Conservation (phyloP, 2,797 vertebrate genomes). For the Merluccius polli region DNA sequence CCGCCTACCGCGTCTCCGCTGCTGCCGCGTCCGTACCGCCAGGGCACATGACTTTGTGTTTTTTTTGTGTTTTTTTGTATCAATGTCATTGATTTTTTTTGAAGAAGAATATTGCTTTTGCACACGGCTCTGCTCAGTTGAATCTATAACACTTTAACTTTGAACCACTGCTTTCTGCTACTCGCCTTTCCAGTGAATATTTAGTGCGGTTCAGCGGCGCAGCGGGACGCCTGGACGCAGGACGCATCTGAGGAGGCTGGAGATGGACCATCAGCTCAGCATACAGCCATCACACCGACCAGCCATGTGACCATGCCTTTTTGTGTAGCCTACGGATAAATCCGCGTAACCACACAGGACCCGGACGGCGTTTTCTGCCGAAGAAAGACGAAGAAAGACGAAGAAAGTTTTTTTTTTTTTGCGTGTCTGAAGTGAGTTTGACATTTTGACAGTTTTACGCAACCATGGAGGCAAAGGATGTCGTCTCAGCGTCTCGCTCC, state of each 20-base stretch:
- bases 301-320: background rate
- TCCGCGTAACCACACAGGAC: background rate
- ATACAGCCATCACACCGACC: background rate
- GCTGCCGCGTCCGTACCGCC: background rate
- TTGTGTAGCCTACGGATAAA: background rate
- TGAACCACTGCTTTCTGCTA: background rate
- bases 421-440: background rate
- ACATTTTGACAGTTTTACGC: background rate
- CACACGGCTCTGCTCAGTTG: background rate
- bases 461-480: background rate
- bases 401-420: background rate
- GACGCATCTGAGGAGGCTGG: background rate
- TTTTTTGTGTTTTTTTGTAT: background rate
- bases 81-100: background rate
- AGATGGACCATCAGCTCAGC: background rate
- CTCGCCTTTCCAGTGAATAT: background rate
- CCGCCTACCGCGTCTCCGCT: background rate
- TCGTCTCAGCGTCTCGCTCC: background rate
- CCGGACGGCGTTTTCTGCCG: background rate
- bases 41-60: background rate
- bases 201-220: background rate
- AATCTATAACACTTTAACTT: background rate
- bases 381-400: background rate
- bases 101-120: background rate
- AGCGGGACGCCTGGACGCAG: background rate